These are phyloP conservation scores for Onchidella celtica DNA, from an alignment of 2,888 invertebrate genomes.

Conservation along the genomic window DNA sequence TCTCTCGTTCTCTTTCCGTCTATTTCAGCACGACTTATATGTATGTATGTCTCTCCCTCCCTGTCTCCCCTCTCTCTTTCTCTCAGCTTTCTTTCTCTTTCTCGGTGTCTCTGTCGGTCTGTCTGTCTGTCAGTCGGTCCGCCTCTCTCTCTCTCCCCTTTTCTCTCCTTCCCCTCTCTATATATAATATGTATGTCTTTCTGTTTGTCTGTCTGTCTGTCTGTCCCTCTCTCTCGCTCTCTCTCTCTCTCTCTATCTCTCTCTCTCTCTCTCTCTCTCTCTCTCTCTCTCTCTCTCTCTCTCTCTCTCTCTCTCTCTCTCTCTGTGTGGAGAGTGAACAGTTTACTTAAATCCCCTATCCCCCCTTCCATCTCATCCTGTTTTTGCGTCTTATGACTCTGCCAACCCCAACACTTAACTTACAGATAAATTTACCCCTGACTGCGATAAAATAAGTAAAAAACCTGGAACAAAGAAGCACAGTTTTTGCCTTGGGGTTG, in stretches of 20 bases:
- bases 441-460: too few species aligned
- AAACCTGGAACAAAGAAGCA: too few species aligned
- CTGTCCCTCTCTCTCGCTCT: too few species aligned
- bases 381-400: background rate
- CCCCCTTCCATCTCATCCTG: background rate
- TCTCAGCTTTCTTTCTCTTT: background rate
- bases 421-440: too few species aligned
- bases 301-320: background rate
- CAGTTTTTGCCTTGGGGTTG: background rate
- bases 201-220: too few species aligned
- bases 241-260: too few species aligned
- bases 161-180: background rate
- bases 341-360: background rate
- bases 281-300: background rate
- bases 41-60: too few species aligned
- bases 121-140: background rate
- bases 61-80: background rate
- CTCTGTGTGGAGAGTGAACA: too few species aligned
- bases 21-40: too few species aligned
- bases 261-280: background rate
- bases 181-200: background rate
- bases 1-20: background rate
- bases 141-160: background rate
- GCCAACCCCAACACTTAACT: too few species aligned
- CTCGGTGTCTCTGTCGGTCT: background rate